phyloP scores from a whole-genome alignment of 2,888 invertebrate genomes.

The Lithophane leautieri region DNA sequence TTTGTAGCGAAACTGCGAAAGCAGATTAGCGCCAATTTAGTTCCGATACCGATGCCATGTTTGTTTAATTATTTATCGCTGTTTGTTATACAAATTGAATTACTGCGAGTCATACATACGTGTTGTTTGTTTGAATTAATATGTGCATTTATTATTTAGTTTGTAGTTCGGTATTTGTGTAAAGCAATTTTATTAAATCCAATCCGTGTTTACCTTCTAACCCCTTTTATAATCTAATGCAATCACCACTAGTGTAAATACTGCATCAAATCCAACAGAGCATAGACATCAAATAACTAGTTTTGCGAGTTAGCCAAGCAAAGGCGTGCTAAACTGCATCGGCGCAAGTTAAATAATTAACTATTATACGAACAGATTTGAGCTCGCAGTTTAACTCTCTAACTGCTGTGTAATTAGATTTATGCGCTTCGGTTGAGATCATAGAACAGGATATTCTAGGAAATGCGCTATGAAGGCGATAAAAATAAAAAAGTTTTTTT shows the following conservation, averaged over 20 bases:
- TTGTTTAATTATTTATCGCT: slow-evolving; percentile 67
- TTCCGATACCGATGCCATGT: slow-evolving; percentile 61
- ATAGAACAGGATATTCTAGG: slow-evolving; percentile 8
- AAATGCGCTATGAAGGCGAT: neutral
- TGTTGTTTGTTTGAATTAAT: slow-evolving; percentile 56
- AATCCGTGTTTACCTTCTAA: slow-evolving; percentile 10
- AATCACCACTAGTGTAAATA: neutral
- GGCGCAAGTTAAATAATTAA: slow-evolving; percentile 66
- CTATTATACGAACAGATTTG: slow-evolving; percentile 64
- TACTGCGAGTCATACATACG: slow-evolving; percentile 46
- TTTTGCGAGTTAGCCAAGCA: slow-evolving; percentile 18
- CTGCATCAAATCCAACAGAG: slow-evolving; percentile 10
- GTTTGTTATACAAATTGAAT: slow-evolving; percentile 67
- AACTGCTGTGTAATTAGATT: slow-evolving; percentile 44
- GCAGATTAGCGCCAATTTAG: slow-evolving; percentile 71
- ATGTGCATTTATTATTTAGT: slow-evolving; percentile 47
- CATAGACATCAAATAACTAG: slow-evolving; percentile 22
- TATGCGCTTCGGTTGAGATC: slow-evolving; percentile 40
- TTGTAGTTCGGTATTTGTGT: slow-evolving; percentile 14
- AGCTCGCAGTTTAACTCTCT: slow-evolving; percentile 53
- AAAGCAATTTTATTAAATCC: slow-evolving; percentile 31
- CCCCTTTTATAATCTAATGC: slow-evolving; percentile 12
- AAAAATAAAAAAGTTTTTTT: no score
- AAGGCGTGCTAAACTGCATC: slow-evolving; percentile 58
- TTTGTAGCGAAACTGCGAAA: slow-evolving; percentile 71